phyloP scores from a whole-genome alignment of 2,113 vertebrate genomes.

The Thamnophis sirtalis region DNA sequence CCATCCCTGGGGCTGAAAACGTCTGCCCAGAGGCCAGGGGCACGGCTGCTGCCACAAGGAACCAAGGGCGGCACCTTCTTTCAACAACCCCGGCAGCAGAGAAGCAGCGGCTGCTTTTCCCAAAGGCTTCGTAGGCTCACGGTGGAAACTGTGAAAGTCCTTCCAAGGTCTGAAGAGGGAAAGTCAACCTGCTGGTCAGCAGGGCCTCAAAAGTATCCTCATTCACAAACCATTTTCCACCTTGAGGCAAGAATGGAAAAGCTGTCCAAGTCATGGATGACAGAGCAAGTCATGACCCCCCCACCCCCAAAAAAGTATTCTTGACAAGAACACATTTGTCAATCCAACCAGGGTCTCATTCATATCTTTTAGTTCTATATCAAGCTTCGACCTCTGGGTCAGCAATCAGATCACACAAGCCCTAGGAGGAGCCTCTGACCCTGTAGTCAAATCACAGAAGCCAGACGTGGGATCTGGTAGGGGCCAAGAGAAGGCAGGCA shows the following conservation, averaged over 20 bases:
- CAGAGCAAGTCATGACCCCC: background rate
- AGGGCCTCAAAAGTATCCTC: background rate
- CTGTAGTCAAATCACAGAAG: background rate
- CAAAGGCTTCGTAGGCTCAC: background rate
- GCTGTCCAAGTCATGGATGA: background rate
- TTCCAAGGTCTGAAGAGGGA: background rate
- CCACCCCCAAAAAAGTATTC: background rate
- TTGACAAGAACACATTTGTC: background rate
- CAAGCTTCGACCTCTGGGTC: background rate
- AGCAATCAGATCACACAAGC: background rate
- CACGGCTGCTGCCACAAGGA: background rate
- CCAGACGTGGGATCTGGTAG: background rate
- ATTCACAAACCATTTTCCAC: background rate
- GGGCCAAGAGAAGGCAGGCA: background rate
- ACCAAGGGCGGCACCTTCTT: background rate
- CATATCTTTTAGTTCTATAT: background rate
- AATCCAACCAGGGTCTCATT: background rate
- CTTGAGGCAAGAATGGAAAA: background rate
- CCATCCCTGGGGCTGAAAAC: background rate
- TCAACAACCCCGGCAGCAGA: background rate
- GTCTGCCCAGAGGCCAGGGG: rapidly evolving
- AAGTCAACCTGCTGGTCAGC: background rate
- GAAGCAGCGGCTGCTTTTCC: background rate
- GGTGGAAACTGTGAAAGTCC: background rate
- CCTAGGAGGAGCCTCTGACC: background rate